phyloP scores from a whole-genome alignment of 2,888 invertebrate genomes.

The Empis livida region DNA sequence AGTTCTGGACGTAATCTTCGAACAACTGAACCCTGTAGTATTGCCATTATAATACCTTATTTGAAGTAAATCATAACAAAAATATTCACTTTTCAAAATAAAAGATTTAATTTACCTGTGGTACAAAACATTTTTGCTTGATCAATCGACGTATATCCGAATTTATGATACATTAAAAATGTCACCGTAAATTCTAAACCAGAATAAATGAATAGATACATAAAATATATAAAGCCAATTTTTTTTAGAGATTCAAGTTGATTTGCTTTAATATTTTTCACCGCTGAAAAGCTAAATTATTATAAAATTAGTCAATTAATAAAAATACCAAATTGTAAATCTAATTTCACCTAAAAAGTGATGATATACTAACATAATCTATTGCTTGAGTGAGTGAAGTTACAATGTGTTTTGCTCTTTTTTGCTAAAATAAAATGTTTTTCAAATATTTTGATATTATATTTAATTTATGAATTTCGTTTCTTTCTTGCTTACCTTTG shows the following conservation, averaged over 20 bases:
- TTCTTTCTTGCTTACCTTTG: slow-evolving; percentile 48
- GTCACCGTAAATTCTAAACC: slow-evolving; percentile 96
- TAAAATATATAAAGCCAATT: slow-evolving; percentile 69
- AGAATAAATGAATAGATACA: slow-evolving; percentile 88
- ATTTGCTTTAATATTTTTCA: slow-evolving; percentile 46
- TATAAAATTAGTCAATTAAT: slow-evolving; percentile 35
- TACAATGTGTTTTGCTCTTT: slow-evolving; percentile 54
- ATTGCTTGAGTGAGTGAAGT: slow-evolving; percentile 52
- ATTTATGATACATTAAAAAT: slow-evolving; percentile 87
- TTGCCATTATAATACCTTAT: slow-evolving; percentile 69
- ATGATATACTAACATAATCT: slow-evolving; percentile 49
- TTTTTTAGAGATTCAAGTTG: slow-evolving; percentile 52
- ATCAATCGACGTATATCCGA: slow-evolving; percentile 84
- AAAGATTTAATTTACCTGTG: slow-evolving; percentile 64
- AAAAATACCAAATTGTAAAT: background rate
- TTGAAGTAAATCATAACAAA: slow-evolving; percentile 3
- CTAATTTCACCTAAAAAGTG: slow-evolving; percentile 39
- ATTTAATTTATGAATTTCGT: slow-evolving; percentile 1
- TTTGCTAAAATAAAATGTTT: slow-evolving; percentile 38
- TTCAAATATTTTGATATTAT: too few species aligned
- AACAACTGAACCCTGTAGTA: slow-evolving; percentile 80
- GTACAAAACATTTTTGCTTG: slow-evolving; percentile 97
- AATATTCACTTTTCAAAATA: too few species aligned
- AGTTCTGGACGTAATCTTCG: slow-evolving; percentile 60
- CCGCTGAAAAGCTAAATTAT: slow-evolving; percentile 52